A percentile compares a stretch with the other conserved stretches of the same genome.
These are phyloP conservation scores for Empidonax traillii DNA, from an alignment of 2,113 vertebrate genomes.

Conservation along the genomic window DNA sequence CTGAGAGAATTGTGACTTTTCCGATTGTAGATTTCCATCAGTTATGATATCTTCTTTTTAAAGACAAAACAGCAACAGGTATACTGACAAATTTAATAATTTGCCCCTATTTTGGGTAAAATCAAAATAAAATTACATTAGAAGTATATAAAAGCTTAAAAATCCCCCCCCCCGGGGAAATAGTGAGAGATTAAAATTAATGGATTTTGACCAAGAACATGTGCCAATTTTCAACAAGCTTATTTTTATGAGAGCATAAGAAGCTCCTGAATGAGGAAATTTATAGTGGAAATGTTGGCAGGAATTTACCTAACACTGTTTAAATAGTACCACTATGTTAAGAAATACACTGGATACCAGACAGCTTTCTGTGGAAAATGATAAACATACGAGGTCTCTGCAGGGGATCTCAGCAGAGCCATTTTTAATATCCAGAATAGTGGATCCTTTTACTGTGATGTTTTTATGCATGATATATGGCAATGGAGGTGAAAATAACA, in stretches of 20 bases:
- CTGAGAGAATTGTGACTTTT: neutral
- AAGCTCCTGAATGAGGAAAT: conserved; percentile 49
- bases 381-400: neutral
- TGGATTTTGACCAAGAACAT: neutral
- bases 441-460: neutral
- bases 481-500: neutral
- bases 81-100: neutral
- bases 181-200: neutral
- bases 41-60: neutral
- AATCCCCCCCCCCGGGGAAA: neutral
- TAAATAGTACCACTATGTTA: neutral
- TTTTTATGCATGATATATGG: neutral
- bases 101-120: neutral
- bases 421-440: conserved; percentile 16
- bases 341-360: neutral
- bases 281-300: conserved; percentile 62
- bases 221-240: conserved; percentile 1
- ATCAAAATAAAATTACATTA: neutral
- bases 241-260: conserved; percentile 40
- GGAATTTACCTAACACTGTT: neutral
- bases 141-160: neutral
- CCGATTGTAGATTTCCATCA: neutral
- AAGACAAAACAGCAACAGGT: neutral
- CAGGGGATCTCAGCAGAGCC: neutral
- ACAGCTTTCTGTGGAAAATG: conserved; percentile 27